Conservation (phyloP, 2,888 invertebrate genomes). For the Amiota minor region DNA sequence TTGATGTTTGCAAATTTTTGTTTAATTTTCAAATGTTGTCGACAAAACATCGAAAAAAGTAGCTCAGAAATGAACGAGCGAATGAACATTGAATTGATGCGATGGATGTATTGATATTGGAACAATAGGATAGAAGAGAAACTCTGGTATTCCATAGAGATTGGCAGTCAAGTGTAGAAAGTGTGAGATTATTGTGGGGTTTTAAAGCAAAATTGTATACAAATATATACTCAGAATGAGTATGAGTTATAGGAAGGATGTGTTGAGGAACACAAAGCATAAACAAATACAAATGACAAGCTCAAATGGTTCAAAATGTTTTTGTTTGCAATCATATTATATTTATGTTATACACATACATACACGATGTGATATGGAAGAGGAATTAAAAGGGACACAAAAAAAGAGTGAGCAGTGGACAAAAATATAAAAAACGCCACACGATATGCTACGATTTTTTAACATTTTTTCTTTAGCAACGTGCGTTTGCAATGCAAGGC, state of each 20-base stretch:
- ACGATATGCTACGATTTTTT: slow-evolving; percentile 36
- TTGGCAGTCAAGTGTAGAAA: not conserved
- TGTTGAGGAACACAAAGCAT: slow-evolving; percentile 30
- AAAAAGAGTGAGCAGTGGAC: not conserved
- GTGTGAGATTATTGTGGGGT: not conserved
- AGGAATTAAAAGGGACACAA: not conserved
- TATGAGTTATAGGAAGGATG: slow-evolving; percentile 2
- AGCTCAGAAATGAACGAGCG: not conserved
- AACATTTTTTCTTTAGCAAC: slow-evolving; percentile 14
- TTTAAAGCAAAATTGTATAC: not conserved
- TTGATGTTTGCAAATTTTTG: slow-evolving; percentile 12
- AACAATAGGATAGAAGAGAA: not conserved
- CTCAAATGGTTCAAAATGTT: slow-evolving; percentile 62
- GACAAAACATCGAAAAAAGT: not conserved
- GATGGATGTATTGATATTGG: slow-evolving; percentile 18
- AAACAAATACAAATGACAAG: slow-evolving; percentile 57
- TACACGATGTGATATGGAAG: slow-evolving; percentile 8
- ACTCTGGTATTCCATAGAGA: not conserved
- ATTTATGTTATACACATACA: slow-evolving; percentile 59
- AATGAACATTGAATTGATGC: slow-evolving; percentile 2
- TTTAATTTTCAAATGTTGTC: slow-evolving; percentile 17
- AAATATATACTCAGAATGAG: not conserved
- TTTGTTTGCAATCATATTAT: slow-evolving; percentile 66
- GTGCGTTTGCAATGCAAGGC: not conserved
- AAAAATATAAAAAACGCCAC: not conserved